Percentiles rank a stretch among this genome's conserved stretches.
Conservation (phyloP, 2,797 vertebrate species). For the Emys orbicularis region DNA sequence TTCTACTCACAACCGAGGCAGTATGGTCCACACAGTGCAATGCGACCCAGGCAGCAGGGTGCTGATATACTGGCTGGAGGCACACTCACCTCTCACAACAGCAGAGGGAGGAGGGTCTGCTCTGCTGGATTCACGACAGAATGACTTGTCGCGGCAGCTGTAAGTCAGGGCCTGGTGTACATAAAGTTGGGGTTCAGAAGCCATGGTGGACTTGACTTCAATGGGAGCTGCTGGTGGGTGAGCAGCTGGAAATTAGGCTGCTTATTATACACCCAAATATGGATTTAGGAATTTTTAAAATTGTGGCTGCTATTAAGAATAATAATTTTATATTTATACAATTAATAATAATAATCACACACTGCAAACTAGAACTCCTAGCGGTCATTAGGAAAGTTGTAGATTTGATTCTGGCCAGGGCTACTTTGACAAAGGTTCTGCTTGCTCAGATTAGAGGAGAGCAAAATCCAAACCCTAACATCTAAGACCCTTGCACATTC, state of each 20-base stretch:
- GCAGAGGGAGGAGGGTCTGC: background rate
- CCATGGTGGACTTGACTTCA: background rate
- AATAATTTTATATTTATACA: background rate
- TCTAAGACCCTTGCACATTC: background rate
- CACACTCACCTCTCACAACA: background rate
- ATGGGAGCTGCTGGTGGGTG: background rate
- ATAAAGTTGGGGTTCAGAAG: background rate
- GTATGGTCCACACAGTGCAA: background rate
- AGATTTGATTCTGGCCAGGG: background rate
- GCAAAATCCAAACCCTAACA: background rate
- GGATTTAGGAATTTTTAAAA: background rate
- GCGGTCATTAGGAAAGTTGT: background rate
- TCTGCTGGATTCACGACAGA: background rate
- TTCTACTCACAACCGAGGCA: background rate
- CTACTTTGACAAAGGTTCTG: background rate
- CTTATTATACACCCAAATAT: background rate
- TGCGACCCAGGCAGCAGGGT: background rate
- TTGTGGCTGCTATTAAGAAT: background rate
- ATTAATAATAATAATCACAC: background rate
- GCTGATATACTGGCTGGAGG: background rate
- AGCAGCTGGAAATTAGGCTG: background rate
- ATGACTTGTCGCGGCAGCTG: background rate
- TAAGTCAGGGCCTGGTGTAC: background rate
- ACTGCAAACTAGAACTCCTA: background rate
- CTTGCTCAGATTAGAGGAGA: background rate